Base-by-base conservation (phyloP, 2,113 vertebrate species). In the Forbesichthys papilliferus region DNA sequence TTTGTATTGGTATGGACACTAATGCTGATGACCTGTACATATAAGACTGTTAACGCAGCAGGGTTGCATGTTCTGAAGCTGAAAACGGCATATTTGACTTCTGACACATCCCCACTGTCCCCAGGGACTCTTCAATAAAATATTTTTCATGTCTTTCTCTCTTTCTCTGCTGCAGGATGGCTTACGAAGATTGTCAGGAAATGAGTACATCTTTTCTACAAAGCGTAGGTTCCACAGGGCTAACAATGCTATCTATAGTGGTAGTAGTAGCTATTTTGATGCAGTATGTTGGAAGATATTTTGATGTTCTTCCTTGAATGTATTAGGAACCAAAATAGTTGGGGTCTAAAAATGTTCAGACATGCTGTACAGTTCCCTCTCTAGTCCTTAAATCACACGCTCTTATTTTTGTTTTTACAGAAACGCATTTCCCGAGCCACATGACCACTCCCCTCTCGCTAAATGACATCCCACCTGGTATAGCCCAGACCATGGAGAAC, bases 401-500 rank as follows among this genome's bases (percentile, higher is more conserved):
- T 56, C 10, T 58, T 11, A 68, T 3, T 48, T 42, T 64, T 66
- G 71, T 46, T 36, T 52, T 66, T 59, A 36, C 84, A 98, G 98
- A 92, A 84, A 87, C 93, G 56, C 96, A 95, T 66, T 87, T 92
- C 0, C 81, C 94, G 57, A 90, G 92, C 82, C 92, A 90, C 71
- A 64, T 95, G 79, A 89, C 90, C 73, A 89, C 89, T 33, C 94
- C 95, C 5, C 84, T 94, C 66, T 94, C 95, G 7, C 90, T 97
- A 60, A 94, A 93, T 0, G 95, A 98, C 76, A 91, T 98, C 70
- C 96, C 98, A 1, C 93, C 95, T 1, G 93, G 88, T 69, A 95
- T 99, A 54, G 93, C 96, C 42, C 87, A 92, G 87, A 95, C 95
- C n/a, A 95, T 99, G 94, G 96, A 98, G 79, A 95, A 95, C 4